Percentiles rank a stretch among this genome's conserved stretches.
Conservation (phyloP, 2,797 vertebrate species). For the Xiphophorus birchmanni region DNA sequence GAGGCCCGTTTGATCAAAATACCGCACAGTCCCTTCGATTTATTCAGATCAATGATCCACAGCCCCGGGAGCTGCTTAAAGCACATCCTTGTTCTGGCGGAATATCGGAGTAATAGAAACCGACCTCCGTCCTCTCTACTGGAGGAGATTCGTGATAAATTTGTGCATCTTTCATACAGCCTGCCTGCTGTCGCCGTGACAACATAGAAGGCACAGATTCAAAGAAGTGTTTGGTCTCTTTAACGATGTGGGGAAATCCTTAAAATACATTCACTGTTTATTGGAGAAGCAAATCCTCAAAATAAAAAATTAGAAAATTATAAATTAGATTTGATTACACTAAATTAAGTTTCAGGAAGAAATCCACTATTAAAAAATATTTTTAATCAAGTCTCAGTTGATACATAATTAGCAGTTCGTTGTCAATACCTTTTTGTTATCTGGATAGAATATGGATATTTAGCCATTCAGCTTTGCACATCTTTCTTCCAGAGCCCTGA, state of each 20-base stretch:
- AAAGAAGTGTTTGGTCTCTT: neutral
- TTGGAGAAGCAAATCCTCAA: neutral
- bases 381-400: neutral
- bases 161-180: neutral
- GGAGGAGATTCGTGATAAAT: slow-evolving; percentile 7
- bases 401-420: neutral
- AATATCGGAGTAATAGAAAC: neutral
- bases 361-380: neutral
- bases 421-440: neutral
- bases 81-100: neutral
- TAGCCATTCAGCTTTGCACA: neutral
- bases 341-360: neutral
- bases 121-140: neutral
- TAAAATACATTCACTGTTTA: neutral
- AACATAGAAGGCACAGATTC: neutral
- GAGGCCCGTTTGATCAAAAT: neutral
- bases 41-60: neutral
- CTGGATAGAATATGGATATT: too few relatives aligned
- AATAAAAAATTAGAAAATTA: neutral
- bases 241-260: neutral
- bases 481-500: neutral
- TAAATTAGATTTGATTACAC: neutral
- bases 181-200: slow-evolving; percentile 2
- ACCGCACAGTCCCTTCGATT: neutral
- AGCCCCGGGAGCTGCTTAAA: slow-evolving; percentile 9